Conservation (phyloP, 2,888 invertebrate genomes). For the Philaethria dido region DNA sequence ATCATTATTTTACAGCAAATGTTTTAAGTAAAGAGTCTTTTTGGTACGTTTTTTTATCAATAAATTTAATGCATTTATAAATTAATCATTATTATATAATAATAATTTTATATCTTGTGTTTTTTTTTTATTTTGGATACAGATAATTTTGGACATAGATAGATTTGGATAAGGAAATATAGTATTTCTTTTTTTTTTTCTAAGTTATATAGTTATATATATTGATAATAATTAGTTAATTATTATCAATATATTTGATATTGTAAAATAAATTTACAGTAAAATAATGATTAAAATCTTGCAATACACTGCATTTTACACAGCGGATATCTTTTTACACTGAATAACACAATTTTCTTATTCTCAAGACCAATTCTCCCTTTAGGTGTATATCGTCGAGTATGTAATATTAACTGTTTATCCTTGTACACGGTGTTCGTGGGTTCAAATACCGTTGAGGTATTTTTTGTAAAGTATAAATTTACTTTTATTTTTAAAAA, state of each 20-base stretch:
- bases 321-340: constrained; percentile 8
- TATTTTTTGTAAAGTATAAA: too few relatives aligned
- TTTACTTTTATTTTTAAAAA: too few relatives aligned
- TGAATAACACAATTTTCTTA: constrained; percentile 4
- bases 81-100: too few relatives aligned
- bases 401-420: constrained; percentile 5
- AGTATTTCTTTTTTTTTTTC: background rate
- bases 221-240: too few relatives aligned
- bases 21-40: background rate
- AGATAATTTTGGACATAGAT: background rate
- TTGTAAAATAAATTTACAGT: background rate
- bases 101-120: too few relatives aligned
- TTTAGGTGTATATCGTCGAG: background rate
- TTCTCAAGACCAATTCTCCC: too few relatives aligned
- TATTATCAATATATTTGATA: background rate
- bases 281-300: constrained; percentile 9
- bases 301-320: constrained; percentile 23
- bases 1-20: constrained; percentile 22
- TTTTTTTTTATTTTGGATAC: too few relatives aligned
- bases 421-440: background rate
- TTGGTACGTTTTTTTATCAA: background rate
- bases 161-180: background rate
- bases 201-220: too few relatives aligned
- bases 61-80: too few relatives aligned
- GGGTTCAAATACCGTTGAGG: background rate